phyloP scores from a whole-genome alignment of 2,888 invertebrate species.

The Aquatica leii region DNA sequence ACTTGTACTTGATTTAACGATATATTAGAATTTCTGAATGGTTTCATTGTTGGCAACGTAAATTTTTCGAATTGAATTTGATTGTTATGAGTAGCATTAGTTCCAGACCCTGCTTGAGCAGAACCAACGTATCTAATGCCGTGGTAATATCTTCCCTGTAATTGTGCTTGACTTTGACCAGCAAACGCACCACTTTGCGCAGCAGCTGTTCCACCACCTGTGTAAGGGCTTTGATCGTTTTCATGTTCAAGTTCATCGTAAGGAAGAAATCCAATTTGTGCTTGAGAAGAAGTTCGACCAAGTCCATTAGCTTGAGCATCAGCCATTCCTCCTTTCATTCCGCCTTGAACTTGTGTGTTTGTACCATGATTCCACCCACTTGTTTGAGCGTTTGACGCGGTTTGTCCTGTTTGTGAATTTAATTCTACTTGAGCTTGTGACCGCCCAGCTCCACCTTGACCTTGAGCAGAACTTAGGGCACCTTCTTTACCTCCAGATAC shows the following conservation, averaged over 20 bases:
- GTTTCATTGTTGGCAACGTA: constrained; percentile 31
- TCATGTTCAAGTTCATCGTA: constrained; percentile 69
- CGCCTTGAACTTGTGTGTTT: constrained; percentile 81
- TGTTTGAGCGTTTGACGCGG: constrained; percentile 79
- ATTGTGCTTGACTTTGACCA: constrained; percentile 84
- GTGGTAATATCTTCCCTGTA: constrained; percentile 81
- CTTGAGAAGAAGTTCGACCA: constrained; percentile 86
- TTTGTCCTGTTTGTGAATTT: constrained; percentile 78
- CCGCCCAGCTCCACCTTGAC: constrained; percentile 72
- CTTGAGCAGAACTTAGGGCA: constrained; percentile 78
- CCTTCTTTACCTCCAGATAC: constrained; percentile 78
- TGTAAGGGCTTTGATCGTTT: constrained; percentile 67
- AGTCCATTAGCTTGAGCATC: constrained; percentile 87
- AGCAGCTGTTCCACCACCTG: constrained; percentile 80
- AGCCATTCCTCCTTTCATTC: constrained; percentile 82
- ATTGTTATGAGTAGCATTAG: constrained; percentile 61
- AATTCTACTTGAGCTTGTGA: constrained; percentile 81
- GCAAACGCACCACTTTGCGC: constrained; percentile 78
- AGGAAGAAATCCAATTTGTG: constrained; percentile 87
- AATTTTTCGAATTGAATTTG: constrained; percentile 42
- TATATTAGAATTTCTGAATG: constrained; percentile 20
- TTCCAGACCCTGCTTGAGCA: constrained; percentile 83
- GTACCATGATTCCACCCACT: constrained; percentile 80
- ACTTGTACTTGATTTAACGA: not conserved
- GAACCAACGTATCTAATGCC: constrained; percentile 67